A percentile compares a stretch with the other conserved stretches of the same genome.
These are phyloP conservation scores for Hoplodrina blanda DNA, from an alignment of 2,888 invertebrate species.

Conservation along the genomic window DNA sequence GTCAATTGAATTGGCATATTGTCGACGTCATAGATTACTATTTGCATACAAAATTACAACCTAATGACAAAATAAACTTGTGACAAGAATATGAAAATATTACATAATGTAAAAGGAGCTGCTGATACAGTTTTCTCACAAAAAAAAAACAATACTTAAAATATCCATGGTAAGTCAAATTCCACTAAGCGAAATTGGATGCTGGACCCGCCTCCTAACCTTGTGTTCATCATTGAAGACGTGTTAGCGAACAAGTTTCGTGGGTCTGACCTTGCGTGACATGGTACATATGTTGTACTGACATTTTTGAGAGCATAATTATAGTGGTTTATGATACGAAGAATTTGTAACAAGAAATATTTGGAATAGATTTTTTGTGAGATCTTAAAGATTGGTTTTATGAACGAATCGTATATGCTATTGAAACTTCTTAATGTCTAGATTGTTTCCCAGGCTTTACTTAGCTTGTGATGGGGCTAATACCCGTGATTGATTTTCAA, in stretches of 20 bases:
- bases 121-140: neutral
- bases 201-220: slow-evolving; percentile 25
- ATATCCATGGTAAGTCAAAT: neutral
- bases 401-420: neutral
- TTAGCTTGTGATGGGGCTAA: too few relatives aligned
- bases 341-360: slow-evolving; percentile 33
- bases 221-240: slow-evolving; percentile 30
- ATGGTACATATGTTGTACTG: slow-evolving; percentile 38
- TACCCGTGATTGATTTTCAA: too few relatives aligned
- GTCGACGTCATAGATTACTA: too few relatives aligned
- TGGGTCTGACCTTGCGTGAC: slow-evolving; percentile 50
- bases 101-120: neutral
- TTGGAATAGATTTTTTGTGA: slow-evolving; percentile 20
- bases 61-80: too few relatives aligned
- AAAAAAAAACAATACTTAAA: neutral
- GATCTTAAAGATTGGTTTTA: neutral
- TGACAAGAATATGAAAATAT: neutral
- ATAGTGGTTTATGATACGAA: slow-evolving; percentile 18
- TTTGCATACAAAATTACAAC: too few relatives aligned
- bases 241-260: slow-evolving; percentile 40
- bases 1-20: too few relatives aligned
- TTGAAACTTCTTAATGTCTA: neutral
- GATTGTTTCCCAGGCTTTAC: too few relatives aligned
- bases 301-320: slow-evolving; percentile 39
- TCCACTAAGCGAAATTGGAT: slow-evolving; percentile 31